Evolutionary conservation across 2,888 invertebrate species (phyloP).

Genomic region (Drosophila siamana): DNA sequence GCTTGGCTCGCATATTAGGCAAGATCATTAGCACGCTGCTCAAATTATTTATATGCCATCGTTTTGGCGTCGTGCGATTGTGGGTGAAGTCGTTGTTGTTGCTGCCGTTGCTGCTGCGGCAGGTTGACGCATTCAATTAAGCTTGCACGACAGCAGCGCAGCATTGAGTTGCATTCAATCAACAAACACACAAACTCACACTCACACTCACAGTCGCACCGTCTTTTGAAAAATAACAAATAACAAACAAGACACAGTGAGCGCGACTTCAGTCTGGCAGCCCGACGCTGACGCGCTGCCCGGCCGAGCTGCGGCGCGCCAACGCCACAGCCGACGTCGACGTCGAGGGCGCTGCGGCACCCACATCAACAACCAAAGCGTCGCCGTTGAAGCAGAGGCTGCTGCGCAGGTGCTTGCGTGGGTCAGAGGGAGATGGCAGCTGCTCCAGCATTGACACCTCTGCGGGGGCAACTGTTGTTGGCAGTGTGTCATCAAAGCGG

Average conservation of each 20-base stretch:
- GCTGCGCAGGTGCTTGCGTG: conserved; percentile 83
- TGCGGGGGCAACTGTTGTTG: conserved; percentile 21
- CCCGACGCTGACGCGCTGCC: conserved; percentile 83
- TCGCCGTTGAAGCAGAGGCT: conserved; percentile 83
- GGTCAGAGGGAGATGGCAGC: conserved; percentile 53
- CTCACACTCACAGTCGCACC: too few species aligned
- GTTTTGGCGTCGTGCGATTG: conserved; percentile 28
- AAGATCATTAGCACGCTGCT: conserved; percentile 68
- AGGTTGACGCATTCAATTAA: conserved; percentile 45
- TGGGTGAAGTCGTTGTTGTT: conserved; percentile 47
- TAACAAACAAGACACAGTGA: conserved; percentile 33
- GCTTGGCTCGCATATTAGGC: conserved; percentile 54
- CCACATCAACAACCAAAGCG: conserved; percentile 79
- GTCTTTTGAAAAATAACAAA: conserved; percentile 20
- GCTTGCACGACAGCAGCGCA: conserved; percentile 32
- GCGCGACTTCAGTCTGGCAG: conserved; percentile 79
- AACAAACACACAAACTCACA: too few species aligned
- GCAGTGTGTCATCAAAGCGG: conserved; percentile 57
- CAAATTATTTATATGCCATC: conserved; percentile 33
- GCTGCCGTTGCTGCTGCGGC: conserved; percentile 12
- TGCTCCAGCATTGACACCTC: conserved; percentile 39
- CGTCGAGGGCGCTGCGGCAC: conserved; percentile 59
- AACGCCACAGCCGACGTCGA: conserved; percentile 48
- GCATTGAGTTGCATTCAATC: conserved; percentile 57
- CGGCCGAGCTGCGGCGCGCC: conserved; percentile 79